Conservation (phyloP, 2,888 invertebrate species). For the Agriopis leucophaearia region DNA sequence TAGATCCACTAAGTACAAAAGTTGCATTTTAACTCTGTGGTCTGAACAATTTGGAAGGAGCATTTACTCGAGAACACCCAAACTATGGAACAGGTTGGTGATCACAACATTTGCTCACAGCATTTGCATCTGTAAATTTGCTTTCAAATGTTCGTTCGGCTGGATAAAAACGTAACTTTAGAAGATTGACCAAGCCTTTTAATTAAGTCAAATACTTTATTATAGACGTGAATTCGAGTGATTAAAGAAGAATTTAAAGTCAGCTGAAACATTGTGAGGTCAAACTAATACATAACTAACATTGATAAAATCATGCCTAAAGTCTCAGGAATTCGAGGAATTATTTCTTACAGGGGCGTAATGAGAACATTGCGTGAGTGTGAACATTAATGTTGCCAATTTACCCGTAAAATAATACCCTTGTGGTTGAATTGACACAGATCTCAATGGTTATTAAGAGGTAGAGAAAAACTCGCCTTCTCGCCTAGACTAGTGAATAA, state of each 20-base stretch:
- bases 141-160: neutral
- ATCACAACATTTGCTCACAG: neutral
- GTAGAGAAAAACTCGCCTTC: slow-evolving; percentile 23
- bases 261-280: slow-evolving; percentile 27
- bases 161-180: neutral
- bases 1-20: too few relatives aligned
- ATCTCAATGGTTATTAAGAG: slow-evolving; percentile 19
- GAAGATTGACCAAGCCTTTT: slow-evolving; percentile 58
- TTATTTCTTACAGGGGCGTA: slow-evolving; percentile 20
- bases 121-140: neutral
- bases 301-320: slow-evolving; percentile 32
- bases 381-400: slow-evolving; percentile 35
- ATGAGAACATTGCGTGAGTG: slow-evolving; percentile 27
- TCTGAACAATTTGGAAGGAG: neutral
- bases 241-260: slow-evolving; percentile 34
- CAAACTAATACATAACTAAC: slow-evolving; percentile 25
- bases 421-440: slow-evolving; percentile 15
- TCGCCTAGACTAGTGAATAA: slow-evolving; percentile 20
- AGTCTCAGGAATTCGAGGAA: slow-evolving; percentile 17
- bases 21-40: too few relatives aligned
- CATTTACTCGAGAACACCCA: too few relatives aligned
- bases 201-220: slow-evolving; percentile 47
- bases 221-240: slow-evolving; percentile 34
- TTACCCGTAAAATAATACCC: slow-evolving; percentile 10
- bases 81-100: too few relatives aligned